A percentile compares a stretch with the other conserved stretches of the same genome.
Evolutionary conservation across 2,888 invertebrate genomes (phyloP).

Genomic region (Apotomis capreana): DNA sequence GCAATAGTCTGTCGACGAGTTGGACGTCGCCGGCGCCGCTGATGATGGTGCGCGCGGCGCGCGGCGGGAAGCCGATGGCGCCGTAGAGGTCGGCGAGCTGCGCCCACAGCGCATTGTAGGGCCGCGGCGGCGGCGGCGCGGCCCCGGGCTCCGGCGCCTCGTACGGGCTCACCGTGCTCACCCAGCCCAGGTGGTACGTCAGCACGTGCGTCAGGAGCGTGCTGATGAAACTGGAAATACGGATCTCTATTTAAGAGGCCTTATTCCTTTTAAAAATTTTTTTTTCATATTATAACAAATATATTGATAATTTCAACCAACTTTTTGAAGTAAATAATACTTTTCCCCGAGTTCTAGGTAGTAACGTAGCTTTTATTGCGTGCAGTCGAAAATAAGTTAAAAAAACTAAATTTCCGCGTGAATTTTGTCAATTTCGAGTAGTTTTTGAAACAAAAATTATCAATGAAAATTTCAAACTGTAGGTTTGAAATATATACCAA

Average conservation of each 20-base stretch:
- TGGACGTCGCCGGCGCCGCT: conserved; percentile 86
- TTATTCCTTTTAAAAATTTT: too few species aligned
- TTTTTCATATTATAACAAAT: too few species aligned
- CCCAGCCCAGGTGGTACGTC: conserved; percentile 96
- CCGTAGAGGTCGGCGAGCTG: conserved; percentile 94
- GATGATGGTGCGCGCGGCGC: conserved; percentile 91
- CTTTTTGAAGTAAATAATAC: too few species aligned
- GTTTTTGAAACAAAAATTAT: too few species aligned
- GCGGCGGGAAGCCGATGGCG: conserved; percentile 90
- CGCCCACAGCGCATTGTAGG: conserved; percentile 95
- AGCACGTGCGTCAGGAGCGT: conserved; percentile 93
- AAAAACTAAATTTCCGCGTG: too few species aligned
- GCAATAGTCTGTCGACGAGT: conserved; percentile 88
- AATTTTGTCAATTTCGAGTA: too few species aligned
- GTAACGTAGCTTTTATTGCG: too few species aligned
- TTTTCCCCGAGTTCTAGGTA: too few species aligned
- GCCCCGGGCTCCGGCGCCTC: conserved; percentile 76
- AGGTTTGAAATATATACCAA: too few species aligned
- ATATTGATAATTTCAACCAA: too few species aligned
- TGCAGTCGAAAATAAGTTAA: too few species aligned
- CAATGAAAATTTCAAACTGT: too few species aligned
- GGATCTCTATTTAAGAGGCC: not conserved
- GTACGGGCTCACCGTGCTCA: conserved; percentile 87
- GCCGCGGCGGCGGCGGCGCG: conserved; percentile 56
- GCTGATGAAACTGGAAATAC: conserved; percentile 91